phyloP scores from a whole-genome alignment of 2,113 vertebrate genomes.

The Chascanopsetta lugubris region DNA sequence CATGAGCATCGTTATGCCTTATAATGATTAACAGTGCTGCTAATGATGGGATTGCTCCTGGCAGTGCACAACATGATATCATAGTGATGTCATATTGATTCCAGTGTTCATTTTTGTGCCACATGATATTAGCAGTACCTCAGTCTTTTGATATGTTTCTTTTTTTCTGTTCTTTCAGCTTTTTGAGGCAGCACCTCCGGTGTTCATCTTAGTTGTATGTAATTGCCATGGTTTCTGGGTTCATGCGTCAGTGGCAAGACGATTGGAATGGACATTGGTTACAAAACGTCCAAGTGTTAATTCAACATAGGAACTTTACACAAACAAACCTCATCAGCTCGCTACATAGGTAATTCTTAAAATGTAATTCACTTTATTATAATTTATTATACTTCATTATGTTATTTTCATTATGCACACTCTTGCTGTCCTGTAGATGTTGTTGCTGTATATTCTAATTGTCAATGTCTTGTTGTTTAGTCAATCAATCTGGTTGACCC shows the following conservation, averaged over 20 bases:
- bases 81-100: neutral
- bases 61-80: neutral
- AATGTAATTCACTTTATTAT: neutral
- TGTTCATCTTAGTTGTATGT: neutral
- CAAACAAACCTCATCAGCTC: neutral
- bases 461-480: neutral
- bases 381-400: no score
- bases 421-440: no score
- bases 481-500: no score
- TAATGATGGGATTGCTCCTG: no score
- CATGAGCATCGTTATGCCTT: neutral
- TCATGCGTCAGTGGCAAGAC: neutral
- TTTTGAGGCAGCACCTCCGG: neutral
- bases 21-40: no score
- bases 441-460: neutral
- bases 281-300: neutral
- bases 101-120: no score
- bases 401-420: no score
- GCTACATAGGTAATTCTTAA: neutral
- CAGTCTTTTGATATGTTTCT: neutral
- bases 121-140: no score
- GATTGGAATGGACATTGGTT: neutral
- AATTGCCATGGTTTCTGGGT: neutral
- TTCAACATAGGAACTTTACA: neutral
- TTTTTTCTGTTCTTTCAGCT: neutral